Evolutionary conservation across 2,113 vertebrate species (phyloP).

Genomic region (Heloderma charlesbogerti): DNA sequence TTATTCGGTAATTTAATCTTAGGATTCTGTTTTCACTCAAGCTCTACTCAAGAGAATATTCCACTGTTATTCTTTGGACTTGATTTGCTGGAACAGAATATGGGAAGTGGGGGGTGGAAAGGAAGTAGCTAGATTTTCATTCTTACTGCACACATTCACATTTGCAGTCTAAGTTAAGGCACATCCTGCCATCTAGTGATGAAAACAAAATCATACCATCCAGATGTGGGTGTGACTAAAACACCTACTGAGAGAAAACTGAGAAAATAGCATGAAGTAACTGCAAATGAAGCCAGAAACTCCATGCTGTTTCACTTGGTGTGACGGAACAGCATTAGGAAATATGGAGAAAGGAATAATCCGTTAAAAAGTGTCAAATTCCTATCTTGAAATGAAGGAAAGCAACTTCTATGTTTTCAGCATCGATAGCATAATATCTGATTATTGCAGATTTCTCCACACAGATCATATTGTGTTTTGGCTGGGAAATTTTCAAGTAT

Average conservation of each 20-base stretch:
- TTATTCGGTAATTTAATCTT: neutral
- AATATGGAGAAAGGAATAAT: neutral
- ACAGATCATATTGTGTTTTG: neutral
- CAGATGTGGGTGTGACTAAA: neutral
- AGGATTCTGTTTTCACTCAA: neutral
- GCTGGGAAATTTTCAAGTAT: neutral
- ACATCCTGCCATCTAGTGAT: slow-evolving; percentile 75
- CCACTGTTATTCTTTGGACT: neutral
- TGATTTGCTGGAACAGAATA: slow-evolving; percentile 33
- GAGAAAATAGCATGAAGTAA: neutral
- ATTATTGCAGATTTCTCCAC: slow-evolving; percentile 3
- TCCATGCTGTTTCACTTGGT: neutral
- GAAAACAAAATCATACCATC: slow-evolving; percentile 51
- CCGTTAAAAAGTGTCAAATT: neutral
- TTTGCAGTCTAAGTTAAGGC: slow-evolving; percentile 44
- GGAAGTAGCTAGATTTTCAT: neutral
- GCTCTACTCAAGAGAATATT: rapidly evolving
- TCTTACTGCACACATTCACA: slow-evolving; percentile 16
- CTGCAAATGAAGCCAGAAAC: neutral
- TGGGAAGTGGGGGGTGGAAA: neutral
- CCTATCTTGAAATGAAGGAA: slow-evolving; percentile 1
- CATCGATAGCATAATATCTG: neutral
- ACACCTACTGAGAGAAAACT: neutral
- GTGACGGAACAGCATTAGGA: neutral
- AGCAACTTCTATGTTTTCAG: neutral